Evolutionary conservation across 1,140 invertebrate genomes (phyloP).

Genomic region (Caerostris darwini): DNA sequence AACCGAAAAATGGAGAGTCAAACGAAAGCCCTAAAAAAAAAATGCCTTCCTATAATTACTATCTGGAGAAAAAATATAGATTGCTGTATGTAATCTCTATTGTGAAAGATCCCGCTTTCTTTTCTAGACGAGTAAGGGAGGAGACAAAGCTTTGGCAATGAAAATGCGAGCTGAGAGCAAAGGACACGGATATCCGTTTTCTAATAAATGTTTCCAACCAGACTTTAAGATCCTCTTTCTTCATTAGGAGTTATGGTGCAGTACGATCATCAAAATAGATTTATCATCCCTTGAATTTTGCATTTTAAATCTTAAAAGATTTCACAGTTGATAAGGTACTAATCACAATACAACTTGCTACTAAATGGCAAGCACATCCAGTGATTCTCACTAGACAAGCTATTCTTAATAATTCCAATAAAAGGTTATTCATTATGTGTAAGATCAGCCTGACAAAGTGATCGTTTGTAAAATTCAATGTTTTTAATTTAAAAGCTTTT

Average conservation of each 20-base stretch:
- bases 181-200: constrained; percentile 26
- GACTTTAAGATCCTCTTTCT: not conserved
- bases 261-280: not conserved
- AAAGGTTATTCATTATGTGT: no score
- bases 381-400: not conserved
- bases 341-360: constrained; percentile 1
- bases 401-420: not conserved
- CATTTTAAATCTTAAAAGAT: not conserved
- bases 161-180: not conserved
- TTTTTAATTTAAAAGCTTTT: no score
- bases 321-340: not conserved
- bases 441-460: no score
- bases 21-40: not conserved
- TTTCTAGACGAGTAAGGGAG: not conserved
- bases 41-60: constrained; percentile 36
- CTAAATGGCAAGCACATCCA: not conserved
- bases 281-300: not conserved
- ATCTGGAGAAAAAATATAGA: not conserved
- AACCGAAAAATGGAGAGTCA: constrained; percentile 30
- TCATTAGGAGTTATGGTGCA: no score
- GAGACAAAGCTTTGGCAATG: not conserved
- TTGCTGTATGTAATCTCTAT: not conserved
- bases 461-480: no score
- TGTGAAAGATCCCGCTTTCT: constrained; percentile 16
- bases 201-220: constrained; percentile 19